Conservation (phyloP, 2,888 invertebrate species). For the Coronaproctus castanopsis region DNA sequence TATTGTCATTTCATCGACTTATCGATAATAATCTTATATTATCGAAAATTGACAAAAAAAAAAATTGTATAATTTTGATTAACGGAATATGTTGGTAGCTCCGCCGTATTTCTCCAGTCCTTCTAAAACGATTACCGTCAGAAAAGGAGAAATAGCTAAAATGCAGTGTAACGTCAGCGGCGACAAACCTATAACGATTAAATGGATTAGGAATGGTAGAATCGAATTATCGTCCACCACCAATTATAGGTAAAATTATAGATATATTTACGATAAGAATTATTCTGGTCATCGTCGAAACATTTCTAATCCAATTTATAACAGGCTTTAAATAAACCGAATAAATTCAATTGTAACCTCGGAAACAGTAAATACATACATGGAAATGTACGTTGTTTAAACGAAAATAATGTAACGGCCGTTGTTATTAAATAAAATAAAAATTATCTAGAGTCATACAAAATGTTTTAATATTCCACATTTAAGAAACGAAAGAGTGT, state of each 20-base stretch:
- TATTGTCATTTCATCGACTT: no score
- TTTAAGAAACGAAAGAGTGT: no score
- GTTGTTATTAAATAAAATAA: no score
- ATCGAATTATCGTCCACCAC: conserved; percentile 46
- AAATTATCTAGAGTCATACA: no score
- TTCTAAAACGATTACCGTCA: conserved; percentile 45
- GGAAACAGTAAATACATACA: neutral
- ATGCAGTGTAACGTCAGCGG: conserved; percentile 57
- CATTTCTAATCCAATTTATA: conserved; percentile 13
- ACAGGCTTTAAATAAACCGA: neutral
- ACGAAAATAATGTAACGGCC: no score
- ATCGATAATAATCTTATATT: no score
- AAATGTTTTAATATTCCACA: no score
- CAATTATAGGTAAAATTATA: conserved; percentile 37
- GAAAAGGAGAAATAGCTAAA: conserved; percentile 48
- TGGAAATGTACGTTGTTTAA: neutral
- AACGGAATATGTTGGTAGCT: no score
- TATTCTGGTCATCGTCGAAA: conserved; percentile 1
- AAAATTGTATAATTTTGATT: no score
- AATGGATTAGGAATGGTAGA: conserved; percentile 51
- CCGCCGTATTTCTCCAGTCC: conserved; percentile 51
- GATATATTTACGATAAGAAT: neutral
- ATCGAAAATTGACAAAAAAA: no score
- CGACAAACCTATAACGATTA: conserved; percentile 54
- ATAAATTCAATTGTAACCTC: neutral